phyloP scores from a whole-genome alignment of 2,113 vertebrate species.

The Grammomys dolichurus region DNA sequence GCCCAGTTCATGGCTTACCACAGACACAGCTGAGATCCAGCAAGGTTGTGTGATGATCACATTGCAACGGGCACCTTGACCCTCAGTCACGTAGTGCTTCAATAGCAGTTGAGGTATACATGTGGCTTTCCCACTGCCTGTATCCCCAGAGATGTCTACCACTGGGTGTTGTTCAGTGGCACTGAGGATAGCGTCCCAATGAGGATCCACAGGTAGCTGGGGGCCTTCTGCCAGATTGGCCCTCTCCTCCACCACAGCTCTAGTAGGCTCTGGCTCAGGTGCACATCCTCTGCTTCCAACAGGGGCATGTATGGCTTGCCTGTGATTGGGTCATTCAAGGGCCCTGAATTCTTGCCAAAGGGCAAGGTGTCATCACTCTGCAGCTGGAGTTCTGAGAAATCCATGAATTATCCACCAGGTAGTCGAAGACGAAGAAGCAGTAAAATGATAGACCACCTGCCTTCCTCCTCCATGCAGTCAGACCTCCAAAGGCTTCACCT shows the following conservation, averaged over 20 bases:
- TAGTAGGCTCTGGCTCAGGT: slow-evolving; percentile 88
- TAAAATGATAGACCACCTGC: not conserved
- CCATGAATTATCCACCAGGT: slow-evolving; percentile 87
- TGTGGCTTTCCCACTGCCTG: slow-evolving; percentile 97
- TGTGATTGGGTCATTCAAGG: slow-evolving; percentile 91
- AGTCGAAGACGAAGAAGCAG: slow-evolving; percentile 84
- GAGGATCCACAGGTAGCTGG: slow-evolving; percentile 92
- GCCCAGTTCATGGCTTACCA: slow-evolving; percentile 95
- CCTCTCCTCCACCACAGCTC: slow-evolving; percentile 90
- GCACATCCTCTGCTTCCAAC: slow-evolving; percentile 84
- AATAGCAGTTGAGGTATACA: slow-evolving; percentile 96
- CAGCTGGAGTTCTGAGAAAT: slow-evolving; percentile 84
- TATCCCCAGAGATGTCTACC: slow-evolving; percentile 96
- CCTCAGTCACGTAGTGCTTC: slow-evolving; percentile 90
- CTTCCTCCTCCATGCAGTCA: not conserved
- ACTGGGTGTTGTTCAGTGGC: slow-evolving; percentile 92
- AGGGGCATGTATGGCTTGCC: slow-evolving; percentile 90
- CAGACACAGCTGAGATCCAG: slow-evolving; percentile 96
- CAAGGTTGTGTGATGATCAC: slow-evolving; percentile 96
- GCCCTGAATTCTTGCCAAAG: slow-evolving; percentile 85
- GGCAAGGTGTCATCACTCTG: slow-evolving; percentile 87
- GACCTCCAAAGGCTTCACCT: not conserved
- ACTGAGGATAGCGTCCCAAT: slow-evolving; percentile 91
- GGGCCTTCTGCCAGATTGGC: slow-evolving; percentile 82
- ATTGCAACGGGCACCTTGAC: slow-evolving; percentile 93